Evolutionary conservation across 2,113 vertebrate species (phyloP).

Genomic region (Climacteris rufus): DNA sequence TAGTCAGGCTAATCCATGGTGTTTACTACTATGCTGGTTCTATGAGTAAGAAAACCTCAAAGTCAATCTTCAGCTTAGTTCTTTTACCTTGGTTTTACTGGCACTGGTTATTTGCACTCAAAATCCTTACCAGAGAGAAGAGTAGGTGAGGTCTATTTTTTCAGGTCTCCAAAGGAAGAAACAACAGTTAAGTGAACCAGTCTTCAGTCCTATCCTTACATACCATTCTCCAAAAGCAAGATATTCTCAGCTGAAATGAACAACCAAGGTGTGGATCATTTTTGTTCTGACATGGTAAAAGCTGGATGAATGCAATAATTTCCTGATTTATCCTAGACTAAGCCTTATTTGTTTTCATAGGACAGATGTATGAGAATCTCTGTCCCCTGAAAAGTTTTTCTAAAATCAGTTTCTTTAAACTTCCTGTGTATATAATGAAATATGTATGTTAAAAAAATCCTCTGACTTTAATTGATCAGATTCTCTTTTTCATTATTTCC

Average conservation of each 20-base stretch:
- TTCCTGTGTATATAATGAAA: background rate
- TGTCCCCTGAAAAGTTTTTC: background rate
- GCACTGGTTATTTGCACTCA: background rate
- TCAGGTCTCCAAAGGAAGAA: background rate
- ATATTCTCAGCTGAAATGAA: background rate
- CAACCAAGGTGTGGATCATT: background rate
- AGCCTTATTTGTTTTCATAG: background rate
- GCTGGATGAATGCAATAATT: background rate
- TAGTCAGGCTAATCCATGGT: background rate
- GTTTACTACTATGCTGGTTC: background rate
- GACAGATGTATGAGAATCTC: background rate
- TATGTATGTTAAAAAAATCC: rapidly evolving
- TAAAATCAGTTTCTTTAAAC: background rate
- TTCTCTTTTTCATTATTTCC: background rate
- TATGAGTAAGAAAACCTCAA: background rate
- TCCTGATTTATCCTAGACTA: background rate
- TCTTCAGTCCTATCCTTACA: background rate
- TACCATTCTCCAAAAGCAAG: background rate
- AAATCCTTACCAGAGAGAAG: background rate
- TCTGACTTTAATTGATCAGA: background rate
- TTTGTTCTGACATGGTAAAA: background rate
- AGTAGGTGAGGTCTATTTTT: background rate
- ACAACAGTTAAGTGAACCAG: background rate
- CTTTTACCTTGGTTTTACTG: background rate
- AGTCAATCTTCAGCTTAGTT: background rate